Conservation (phyloP, 2,888 invertebrate species). For the Trachelus stipa region DNA sequence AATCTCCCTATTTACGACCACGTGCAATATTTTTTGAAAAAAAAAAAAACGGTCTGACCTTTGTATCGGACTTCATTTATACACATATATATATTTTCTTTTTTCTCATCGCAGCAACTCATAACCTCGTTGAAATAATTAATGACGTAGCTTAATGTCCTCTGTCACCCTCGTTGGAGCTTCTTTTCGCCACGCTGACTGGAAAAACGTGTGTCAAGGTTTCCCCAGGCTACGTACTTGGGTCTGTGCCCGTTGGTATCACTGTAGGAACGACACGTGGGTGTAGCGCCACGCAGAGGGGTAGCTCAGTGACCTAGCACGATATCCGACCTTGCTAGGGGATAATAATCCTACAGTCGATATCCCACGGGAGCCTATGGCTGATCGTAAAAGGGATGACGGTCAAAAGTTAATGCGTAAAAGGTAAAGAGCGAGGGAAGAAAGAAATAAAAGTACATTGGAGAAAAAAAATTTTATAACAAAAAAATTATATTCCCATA, state of each 20-base stretch:
- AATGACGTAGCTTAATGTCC: neutral
- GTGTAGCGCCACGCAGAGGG: neutral
- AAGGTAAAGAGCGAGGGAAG: neutral
- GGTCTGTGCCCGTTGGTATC: conserved; percentile 1
- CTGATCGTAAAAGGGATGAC: neutral
- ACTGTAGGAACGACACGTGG: neutral
- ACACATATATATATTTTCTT: neutral
- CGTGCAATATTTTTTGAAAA: neutral
- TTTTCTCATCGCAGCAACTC: neutral
- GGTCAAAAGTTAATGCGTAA: neutral
- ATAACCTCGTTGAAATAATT: neutral
- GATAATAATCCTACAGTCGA: neutral
- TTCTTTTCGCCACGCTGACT: neutral
- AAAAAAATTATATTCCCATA: neutral
- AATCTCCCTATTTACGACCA: too few relatives aligned
- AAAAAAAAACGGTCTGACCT: neutral
- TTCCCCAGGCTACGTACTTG: conserved; percentile 20
- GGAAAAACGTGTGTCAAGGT: conserved; percentile 39
- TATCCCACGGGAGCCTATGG: neutral
- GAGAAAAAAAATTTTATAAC: neutral
- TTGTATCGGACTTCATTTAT: neutral
- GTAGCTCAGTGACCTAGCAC: neutral
- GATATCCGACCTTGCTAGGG: neutral
- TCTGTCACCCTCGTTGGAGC: neutral
- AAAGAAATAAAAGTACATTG: neutral